Evolutionary conservation across 1,140 invertebrate species (phyloP).

Genomic region (Chymomyza costata): DNA sequence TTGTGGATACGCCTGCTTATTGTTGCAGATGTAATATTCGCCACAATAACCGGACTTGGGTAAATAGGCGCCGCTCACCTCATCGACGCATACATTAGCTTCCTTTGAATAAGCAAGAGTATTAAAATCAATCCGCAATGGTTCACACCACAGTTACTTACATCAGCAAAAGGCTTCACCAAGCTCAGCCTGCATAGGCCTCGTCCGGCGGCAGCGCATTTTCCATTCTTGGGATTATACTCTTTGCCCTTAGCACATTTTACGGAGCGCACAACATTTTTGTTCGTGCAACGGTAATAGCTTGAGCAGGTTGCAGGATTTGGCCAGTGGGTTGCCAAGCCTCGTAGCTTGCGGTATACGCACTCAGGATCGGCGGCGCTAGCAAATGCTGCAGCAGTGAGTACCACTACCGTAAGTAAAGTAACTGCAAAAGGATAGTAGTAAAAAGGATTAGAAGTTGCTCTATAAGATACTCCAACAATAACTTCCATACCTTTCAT

Average conservation of each 20-base stretch:
- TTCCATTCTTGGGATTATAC: constrained; percentile 57
- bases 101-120: constrained; percentile 13
- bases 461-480: not conserved
- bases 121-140: too few relatives aligned
- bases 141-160: too few relatives aligned
- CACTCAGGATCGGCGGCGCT: constrained; percentile 64
- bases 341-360: constrained; percentile 53
- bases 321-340: constrained; percentile 53
- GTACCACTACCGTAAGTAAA: constrained; percentile 55
- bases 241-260: constrained; percentile 50
- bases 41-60: constrained; percentile 34
- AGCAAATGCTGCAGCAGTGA: constrained; percentile 40
- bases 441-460: not conserved
- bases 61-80: constrained; percentile 47
- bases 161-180: constrained; percentile 34
- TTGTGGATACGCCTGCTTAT: constrained; percentile 51
- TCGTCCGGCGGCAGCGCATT: constrained; percentile 37
- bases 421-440: constrained; percentile 34
- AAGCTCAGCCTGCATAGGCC: constrained; percentile 54
- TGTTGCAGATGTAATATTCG: constrained; percentile 51
- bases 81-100: constrained; percentile 39
- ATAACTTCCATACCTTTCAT: constrained; percentile 48
- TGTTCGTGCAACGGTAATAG: constrained; percentile 59
- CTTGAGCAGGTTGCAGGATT: constrained; percentile 52
- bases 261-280: constrained; percentile 39